Conservation (phyloP, 1,140 invertebrate genomes). For the Pissodes strobi region DNA sequence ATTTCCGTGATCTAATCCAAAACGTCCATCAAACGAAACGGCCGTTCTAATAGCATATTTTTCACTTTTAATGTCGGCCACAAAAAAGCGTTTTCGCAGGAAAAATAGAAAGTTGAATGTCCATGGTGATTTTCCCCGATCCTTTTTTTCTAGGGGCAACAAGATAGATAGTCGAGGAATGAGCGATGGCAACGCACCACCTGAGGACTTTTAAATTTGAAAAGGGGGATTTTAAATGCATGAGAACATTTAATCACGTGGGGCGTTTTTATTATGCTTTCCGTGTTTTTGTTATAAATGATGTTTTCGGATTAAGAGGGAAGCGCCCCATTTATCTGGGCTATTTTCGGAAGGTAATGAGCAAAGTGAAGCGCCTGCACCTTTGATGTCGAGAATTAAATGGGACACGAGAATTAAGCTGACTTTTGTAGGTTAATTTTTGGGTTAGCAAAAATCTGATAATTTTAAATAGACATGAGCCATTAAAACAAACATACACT, state of each 20-base stretch:
- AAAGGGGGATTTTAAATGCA: constrained; percentile 12
- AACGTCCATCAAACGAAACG: too few species aligned
- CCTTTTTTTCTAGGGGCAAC: constrained; percentile 6
- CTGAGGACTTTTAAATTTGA: constrained; percentile 24
- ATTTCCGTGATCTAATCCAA: too few species aligned
- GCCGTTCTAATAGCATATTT: neutral
- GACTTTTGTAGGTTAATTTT: too few species aligned
- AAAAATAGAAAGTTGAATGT: constrained; percentile 21
- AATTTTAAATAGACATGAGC: too few species aligned
- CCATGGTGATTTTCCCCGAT: constrained; percentile 1
- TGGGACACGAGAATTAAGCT: too few species aligned
- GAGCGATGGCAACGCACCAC: constrained; percentile 15
- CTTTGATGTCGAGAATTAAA: too few species aligned
- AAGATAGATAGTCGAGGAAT: constrained; percentile 25
- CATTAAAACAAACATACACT: too few species aligned
- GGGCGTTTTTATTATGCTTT: constrained; percentile 6
- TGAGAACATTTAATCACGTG: constrained; percentile 8
- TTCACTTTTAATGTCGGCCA: constrained; percentile 7
- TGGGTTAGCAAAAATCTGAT: too few species aligned
- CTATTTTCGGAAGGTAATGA: too few species aligned
- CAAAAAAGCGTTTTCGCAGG: constrained; percentile 5
- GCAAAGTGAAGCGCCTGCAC: too few species aligned
- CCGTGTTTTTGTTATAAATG: constrained; percentile 11
- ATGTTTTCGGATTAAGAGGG: neutral
- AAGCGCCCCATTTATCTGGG: too few species aligned